Evolutionary conservation across 2,888 invertebrate species (phyloP), one percentile per base, ranked within the genome.

Genomic region (Schizotus pectinicornis): DNA sequence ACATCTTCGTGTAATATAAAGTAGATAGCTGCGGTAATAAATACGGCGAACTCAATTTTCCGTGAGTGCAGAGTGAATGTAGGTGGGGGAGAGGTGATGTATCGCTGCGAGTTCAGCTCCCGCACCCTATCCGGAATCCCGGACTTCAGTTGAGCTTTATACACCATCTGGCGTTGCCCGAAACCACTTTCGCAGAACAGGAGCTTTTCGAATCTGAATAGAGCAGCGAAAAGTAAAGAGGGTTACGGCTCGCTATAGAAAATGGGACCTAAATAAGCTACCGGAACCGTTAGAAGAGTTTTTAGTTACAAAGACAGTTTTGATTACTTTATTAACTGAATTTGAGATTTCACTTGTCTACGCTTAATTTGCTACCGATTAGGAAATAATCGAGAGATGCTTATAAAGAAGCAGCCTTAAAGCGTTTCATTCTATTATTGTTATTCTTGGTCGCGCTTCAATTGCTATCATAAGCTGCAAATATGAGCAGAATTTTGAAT

Each of bases 31-130:
- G 68, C 67, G 73, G 74, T 72, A 74, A 72, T 74, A 74, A 75
- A 75, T 76, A 75, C 72, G 70, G 68, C 64, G 74, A 74, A 75
- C 73, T 74, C 74, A 75, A 75, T 75, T 76, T 73, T 72, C 72
- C 69, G 70, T 72, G 77, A 73, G 71, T 75, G 70, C 68, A 64
- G 72, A 68, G 72, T 63, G 69, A 67, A 70, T 60, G 64, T 63
- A 52, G 65, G 71, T 67, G 69, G 67, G 53, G 68, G 53, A 59
- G 56, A 60, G 56, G 70, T 75, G 73, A 75, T 75, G 70, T 72
- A 74, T 74, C 72, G 71, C 69, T 68, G 57, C 61, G 68, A 68
- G 70, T 67, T 71, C 67, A 70, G 70, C 67, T 66, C 68, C 64
- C 64, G 64, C 65, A 63, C 69, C 66, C 69, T 65, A 70, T 65